phyloP scores from a whole-genome alignment of 2,888 invertebrate species.

The Dione juno region DNA sequence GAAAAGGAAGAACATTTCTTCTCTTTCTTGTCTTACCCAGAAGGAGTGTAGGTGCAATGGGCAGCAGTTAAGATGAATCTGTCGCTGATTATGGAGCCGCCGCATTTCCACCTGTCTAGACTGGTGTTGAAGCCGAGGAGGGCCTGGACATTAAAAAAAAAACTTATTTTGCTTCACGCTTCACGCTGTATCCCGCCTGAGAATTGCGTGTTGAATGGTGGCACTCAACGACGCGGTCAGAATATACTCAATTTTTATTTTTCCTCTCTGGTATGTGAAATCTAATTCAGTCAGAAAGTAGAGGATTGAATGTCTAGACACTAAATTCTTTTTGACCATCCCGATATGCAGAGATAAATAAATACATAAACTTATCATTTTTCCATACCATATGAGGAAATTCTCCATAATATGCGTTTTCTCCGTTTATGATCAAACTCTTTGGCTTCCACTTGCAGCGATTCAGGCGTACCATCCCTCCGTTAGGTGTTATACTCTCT shows the following conservation, averaged over 20 bases:
- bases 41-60: constrained; percentile 51
- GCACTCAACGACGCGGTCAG: background rate
- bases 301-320: no score
- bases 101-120: constrained; percentile 54
- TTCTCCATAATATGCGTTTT: constrained; percentile 45
- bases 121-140: constrained; percentile 53
- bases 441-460: constrained; percentile 48
- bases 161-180: no score
- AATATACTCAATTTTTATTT: no score
- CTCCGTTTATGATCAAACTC: constrained; percentile 48
- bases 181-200: background rate
- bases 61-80: constrained; percentile 60
- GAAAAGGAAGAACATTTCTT: no score
- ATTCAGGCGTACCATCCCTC: constrained; percentile 39
- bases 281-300: no score
- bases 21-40: no score
- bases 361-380: no score
- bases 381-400: constrained; percentile 51
- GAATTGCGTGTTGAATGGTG: background rate
- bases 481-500: constrained; percentile 37
- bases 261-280: no score
- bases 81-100: constrained; percentile 59
- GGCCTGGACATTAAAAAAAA: constrained; percentile 48
- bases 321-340: no score
- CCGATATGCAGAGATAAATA: no score